A percentile compares a stretch with the other conserved stretches of the same genome.
Evolutionary conservation across 2,888 invertebrate genomes (phyloP).

Genomic region (Seladonia tumulorum): DNA sequence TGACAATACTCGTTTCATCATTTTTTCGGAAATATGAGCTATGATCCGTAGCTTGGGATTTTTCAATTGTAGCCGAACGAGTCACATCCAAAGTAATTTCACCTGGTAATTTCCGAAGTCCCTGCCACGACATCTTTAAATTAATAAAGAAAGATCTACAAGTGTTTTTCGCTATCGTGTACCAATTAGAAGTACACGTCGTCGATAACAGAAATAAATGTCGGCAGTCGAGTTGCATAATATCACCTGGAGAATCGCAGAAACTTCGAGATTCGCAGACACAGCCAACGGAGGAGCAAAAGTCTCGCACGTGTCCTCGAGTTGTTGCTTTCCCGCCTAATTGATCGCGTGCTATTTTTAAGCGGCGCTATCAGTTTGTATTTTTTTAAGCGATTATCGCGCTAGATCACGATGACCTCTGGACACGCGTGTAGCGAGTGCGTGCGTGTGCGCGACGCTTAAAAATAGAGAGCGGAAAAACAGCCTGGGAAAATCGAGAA

Average conservation of each 20-base stretch:
- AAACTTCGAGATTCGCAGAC: neutral
- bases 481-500: neutral
- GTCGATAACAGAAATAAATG: neutral
- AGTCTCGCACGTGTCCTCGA: neutral
- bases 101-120: too few species aligned
- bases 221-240: neutral
- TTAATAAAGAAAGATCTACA: neutral
- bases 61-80: too few species aligned
- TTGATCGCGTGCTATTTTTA: neutral
- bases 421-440: neutral
- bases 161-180: neutral
- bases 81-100: too few species aligned
- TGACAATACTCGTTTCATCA: neutral
- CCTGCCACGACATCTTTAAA: neutral
- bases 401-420: neutral
- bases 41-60: too few species aligned
- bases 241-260: neutral
- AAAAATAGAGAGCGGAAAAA: conserved; percentile 6
- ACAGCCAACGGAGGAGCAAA: neutral
- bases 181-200: neutral
- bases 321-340: neutral
- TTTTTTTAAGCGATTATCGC: neutral
- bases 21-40: neutral
- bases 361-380: neutral
- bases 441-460: neutral